Evolutionary conservation across 1,140 invertebrate species (phyloP), one percentile per base, ranked within the genome.

Genomic region (Lamellibrachia luymesi): DNA sequence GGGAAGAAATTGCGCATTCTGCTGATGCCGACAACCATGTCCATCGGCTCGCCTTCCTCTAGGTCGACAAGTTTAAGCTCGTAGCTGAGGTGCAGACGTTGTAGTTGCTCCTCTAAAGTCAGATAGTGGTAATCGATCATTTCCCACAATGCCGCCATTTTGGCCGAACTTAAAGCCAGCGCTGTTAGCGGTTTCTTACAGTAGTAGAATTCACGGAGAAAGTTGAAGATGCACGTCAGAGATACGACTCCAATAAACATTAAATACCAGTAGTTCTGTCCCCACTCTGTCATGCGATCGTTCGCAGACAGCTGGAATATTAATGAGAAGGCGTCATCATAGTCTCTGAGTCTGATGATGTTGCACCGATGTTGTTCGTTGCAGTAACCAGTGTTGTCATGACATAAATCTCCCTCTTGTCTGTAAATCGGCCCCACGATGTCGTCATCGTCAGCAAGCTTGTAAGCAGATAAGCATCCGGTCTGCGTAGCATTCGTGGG

Each of bases 181-280:
- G 93, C 92, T 52, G 94, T 92, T 49, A 93, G 51, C 89, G 93
- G 13, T 7, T 92, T 38, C 7, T 93, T 51, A 49, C 51, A 4
- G 10, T 93, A 25, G 80, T 92, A 91, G 4, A 93, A 80, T 4
- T 10, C 64, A 22, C 17, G 64, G 8, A 80, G 64, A 22, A 80
- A 80, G 64, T 80, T 80, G 64, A 80, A 80, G 64, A 80, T 22
- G 64, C 7, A 90, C n/a, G 50, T 91, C 2, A 93, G 52, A 27
- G 94, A 94, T 64, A 94, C 10, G 8, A 94, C 52, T 50, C 92
- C 93, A 50, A 93, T 51, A 10, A 95, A 89, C 17, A 95, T n/a
- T 90, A 95, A 95, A 92, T 94, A 94, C 95, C 95, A 95, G 51
- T 94, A 94, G 13, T 94, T 94, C 22, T 92, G 56, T 4, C 94